Evolutionary conservation across 2,797 vertebrate species (phyloP).

Genomic region (Paramormyrops hopkinsi): DNA sequence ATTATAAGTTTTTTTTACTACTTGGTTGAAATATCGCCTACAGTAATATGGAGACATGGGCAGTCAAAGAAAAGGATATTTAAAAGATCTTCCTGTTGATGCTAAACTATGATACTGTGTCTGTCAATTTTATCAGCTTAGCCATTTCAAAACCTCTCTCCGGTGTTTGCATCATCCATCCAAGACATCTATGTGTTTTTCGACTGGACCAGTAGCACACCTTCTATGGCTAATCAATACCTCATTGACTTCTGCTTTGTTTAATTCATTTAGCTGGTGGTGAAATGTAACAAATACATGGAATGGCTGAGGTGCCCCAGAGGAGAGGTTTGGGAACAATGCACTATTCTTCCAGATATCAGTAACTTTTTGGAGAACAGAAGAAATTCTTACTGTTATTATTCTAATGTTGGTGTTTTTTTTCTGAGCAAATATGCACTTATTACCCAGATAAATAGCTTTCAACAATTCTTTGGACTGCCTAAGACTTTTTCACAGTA

Average conservation of each 20-base stretch:
- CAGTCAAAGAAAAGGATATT: background rate
- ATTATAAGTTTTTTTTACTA: background rate
- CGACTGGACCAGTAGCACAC: background rate
- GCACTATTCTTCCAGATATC: background rate
- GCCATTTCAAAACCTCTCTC: background rate
- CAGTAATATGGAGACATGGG: background rate
- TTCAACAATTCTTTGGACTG: background rate
- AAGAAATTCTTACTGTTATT: background rate
- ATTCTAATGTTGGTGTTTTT: background rate
- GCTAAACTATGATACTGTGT: background rate
- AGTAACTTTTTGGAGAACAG: background rate
- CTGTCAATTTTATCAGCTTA: background rate
- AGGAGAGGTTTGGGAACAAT: background rate
- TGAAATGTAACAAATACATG: background rate
- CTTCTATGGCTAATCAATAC: background rate
- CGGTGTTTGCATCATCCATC: background rate
- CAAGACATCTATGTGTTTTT: background rate
- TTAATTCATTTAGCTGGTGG: background rate
- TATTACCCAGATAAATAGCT: background rate
- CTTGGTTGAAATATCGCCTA: background rate
- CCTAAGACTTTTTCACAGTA: background rate
- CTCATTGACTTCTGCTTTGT: background rate
- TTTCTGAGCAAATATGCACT: background rate
- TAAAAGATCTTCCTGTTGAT: background rate
- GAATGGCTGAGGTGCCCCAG: background rate